Conservation (phyloP, 1,140 invertebrate species). For the Drosophila tani region DNA sequence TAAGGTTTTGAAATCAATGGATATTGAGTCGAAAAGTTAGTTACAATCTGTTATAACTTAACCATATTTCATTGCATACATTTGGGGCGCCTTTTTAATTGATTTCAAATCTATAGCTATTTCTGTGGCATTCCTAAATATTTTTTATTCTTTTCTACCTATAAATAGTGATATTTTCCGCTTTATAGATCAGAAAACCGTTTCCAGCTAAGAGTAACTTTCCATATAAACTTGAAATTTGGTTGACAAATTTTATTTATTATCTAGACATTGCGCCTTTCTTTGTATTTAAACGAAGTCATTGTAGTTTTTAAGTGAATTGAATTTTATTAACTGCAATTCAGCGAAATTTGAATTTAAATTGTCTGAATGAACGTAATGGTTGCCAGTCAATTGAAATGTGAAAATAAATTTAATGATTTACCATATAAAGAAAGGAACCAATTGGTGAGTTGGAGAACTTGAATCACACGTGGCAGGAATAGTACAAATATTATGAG, state of each 20-base stretch:
- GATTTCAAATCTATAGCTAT: not conserved
- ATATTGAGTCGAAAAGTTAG: not conserved
- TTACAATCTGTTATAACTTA: too few relatives aligned
- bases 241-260: not conserved
- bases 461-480: not conserved
- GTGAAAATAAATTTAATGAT: slow-evolving; percentile 7
- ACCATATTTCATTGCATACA: not conserved
- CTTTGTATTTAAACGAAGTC: slow-evolving; percentile 3
- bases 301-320: slow-evolving; percentile 14
- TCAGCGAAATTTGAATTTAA: slow-evolving; percentile 16
- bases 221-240: not conserved
- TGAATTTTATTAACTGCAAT: slow-evolving; percentile 10
- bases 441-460: not conserved
- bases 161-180: not conserved
- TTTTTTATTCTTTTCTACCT: not conserved
- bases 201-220: not conserved
- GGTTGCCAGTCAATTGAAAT: slow-evolving; percentile 17
- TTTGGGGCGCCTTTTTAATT: not conserved
- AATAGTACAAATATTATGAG: not conserved
- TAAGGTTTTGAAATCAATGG: not conserved
- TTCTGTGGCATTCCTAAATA: not conserved
- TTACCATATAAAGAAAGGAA: not conserved
- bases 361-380: slow-evolving; percentile 7
- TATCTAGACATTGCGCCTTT: not conserved
- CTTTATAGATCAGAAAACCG: not conserved